Percentiles rank a stretch among this genome's conserved stretches.
Evolutionary conservation across 2,888 invertebrate genomes (phyloP).

Genomic region (Leptothorax acervorum): DNA sequence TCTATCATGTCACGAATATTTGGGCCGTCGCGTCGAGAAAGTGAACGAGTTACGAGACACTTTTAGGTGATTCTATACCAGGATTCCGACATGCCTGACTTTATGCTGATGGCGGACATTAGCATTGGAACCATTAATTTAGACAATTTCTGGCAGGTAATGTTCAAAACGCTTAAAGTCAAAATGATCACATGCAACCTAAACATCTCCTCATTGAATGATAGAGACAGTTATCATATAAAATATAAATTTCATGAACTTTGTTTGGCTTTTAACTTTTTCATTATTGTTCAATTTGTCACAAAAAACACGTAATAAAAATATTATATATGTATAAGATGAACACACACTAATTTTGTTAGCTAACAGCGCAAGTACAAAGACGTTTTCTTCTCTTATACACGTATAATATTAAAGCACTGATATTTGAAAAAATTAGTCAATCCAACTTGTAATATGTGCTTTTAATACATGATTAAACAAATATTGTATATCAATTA

Average conservation of each 20-base stretch:
- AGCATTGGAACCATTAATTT: slow-evolving; percentile 46
- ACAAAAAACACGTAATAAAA: not conserved
- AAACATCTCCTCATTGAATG: not conserved
- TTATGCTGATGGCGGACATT: slow-evolving; percentile 39
- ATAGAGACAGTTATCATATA: not conserved
- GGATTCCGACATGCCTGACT: slow-evolving; percentile 9
- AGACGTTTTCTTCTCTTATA: not conserved
- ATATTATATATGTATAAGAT: not conserved
- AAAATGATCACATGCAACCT: not conserved
- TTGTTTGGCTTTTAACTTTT: slow-evolving; percentile 2
- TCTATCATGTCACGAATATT: slow-evolving; percentile 57
- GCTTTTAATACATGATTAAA: not conserved
- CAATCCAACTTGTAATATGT: not conserved
- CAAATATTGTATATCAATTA: not conserved
- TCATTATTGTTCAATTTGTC: not conserved
- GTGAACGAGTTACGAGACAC: slow-evolving; percentile 64
- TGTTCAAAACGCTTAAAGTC: slow-evolving; percentile 30
- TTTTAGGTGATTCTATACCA: slow-evolving; percentile 40
- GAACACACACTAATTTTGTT: not conserved
- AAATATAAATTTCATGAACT: slow-evolving; percentile 25
- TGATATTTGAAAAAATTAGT: not conserved
- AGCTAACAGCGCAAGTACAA: not conserved
- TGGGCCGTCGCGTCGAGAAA: slow-evolving; percentile 14
- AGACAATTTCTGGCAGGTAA: slow-evolving; percentile 24
- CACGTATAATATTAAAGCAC: not conserved